phyloP scores from a whole-genome alignment of 1,140 invertebrate genomes.

The Maniola jurtina region DNA sequence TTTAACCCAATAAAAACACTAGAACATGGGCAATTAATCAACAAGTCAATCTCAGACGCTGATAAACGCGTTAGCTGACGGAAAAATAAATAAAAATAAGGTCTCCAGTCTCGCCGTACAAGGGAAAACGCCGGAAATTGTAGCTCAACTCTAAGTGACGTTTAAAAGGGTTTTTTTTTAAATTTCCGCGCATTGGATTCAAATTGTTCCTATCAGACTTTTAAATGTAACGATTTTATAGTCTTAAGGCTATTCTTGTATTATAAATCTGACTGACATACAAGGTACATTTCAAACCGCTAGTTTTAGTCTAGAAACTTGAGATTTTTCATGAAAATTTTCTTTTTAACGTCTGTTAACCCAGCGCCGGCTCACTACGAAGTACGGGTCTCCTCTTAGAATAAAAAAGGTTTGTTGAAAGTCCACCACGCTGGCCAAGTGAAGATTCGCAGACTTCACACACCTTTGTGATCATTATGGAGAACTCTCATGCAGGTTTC shows the following conservation, averaged over 20 bases:
- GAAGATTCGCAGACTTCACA: too few species aligned
- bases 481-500: too few species aligned
- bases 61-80: not conserved
- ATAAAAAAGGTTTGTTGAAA: too few species aligned
- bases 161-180: not conserved
- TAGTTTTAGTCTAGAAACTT: too few species aligned
- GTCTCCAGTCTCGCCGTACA: not conserved
- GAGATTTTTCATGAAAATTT: too few species aligned
- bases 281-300: too few species aligned
- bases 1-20: not conserved
- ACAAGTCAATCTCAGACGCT: not conserved
- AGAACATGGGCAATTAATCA: not conserved
- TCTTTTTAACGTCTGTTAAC: too few species aligned
- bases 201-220: constrained; percentile 1
- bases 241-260: not conserved
- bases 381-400: too few species aligned
- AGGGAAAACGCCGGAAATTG: not conserved
- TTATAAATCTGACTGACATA: too few species aligned
- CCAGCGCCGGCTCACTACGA: too few species aligned
- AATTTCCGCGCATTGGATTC: constrained; percentile 2
- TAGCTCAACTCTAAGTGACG: not conserved
- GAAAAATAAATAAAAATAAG: constrained; percentile 1
- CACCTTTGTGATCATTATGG: too few species aligned
- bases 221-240: not conserved
- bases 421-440: too few species aligned